Conservation (phyloP, 2,797 vertebrate species). For the Scarus forsteni region DNA sequence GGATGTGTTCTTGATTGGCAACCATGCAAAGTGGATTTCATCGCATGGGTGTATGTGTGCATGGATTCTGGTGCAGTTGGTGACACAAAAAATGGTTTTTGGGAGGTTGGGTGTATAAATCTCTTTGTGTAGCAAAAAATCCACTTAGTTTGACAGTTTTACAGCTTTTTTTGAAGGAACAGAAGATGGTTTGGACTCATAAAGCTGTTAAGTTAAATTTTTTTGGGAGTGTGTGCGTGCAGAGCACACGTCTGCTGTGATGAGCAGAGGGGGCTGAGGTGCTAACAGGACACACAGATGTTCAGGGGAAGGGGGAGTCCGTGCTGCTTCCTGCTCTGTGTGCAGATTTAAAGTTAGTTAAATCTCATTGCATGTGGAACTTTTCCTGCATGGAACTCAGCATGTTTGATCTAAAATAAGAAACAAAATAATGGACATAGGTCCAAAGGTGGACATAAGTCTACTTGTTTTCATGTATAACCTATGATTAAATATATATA, state of each 20-base stretch:
- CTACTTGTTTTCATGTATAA: too few relatives aligned
- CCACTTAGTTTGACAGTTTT: constrained; percentile 28
- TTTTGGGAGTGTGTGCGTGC: constrained; percentile 4
- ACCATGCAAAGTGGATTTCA: constrained; percentile 34
- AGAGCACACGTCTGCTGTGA: constrained; percentile 23
- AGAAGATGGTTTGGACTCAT: constrained; percentile 29
- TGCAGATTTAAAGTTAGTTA: constrained; percentile 58
- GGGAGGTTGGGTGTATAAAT: constrained; percentile 10
- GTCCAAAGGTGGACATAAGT: too few relatives aligned
- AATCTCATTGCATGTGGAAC: constrained; percentile 23
- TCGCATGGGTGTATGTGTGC: constrained; percentile 5
- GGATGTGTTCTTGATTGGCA: constrained; percentile 33
- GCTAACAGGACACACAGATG: constrained; percentile 65
- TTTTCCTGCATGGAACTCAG: constrained; percentile 49
- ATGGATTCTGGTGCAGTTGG: neutral
- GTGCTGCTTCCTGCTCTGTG: constrained; percentile 57
- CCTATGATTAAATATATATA: too few relatives aligned
- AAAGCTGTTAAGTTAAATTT: constrained; percentile 2
- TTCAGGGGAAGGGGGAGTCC: constrained; percentile 43
- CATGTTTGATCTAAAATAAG: constrained; percentile 30
- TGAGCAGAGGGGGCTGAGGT: constrained; percentile 60
- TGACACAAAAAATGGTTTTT: constrained; percentile 17
- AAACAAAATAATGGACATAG: neutral
- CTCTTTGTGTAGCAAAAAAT: neutral
- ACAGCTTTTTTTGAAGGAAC: constrained; percentile 5